Percentiles rank a stretch among this genome's conserved stretches.
These are phyloP conservation scores for Seladonia tumulorum DNA, from an alignment of 2,888 invertebrate species.

Conservation along the genomic window DNA sequence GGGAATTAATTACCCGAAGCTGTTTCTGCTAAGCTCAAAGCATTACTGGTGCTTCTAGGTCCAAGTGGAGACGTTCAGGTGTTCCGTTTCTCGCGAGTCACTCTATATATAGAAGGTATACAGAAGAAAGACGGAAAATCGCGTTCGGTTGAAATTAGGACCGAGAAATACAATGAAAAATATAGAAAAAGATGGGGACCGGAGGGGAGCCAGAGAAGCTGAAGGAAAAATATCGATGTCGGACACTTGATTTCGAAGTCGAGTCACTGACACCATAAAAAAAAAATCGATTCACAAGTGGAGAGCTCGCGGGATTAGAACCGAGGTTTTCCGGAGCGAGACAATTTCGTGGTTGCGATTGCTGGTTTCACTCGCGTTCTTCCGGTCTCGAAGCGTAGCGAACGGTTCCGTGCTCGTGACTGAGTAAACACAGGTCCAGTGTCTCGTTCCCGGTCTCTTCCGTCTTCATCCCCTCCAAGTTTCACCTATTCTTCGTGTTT, in stretches of 20 bases:
- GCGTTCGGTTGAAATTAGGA: not conserved
- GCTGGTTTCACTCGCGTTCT: constrained; percentile 32
- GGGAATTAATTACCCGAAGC: not conserved
- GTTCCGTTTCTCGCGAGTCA: constrained; percentile 6
- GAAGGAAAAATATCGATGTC: not conserved
- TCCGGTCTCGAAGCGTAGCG: constrained; percentile 39
- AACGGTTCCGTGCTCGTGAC: constrained; percentile 56
- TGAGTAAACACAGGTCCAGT: constrained; percentile 65
- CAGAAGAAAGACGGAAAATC: not conserved
- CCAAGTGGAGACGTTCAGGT: constrained; percentile 2
- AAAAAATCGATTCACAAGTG: constrained; percentile 10
- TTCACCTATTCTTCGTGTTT: not conserved
- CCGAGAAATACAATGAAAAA: not conserved
- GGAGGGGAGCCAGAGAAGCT: not conserved
- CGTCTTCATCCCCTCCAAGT: constrained; percentile 13
- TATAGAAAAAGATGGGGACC: not conserved
- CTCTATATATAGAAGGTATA: constrained; percentile 1
- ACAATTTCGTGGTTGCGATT: constrained; percentile 37
- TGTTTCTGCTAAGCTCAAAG: not conserved
- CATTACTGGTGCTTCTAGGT: not conserved
- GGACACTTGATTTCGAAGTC: not conserved
- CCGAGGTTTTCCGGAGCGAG: constrained; percentile 16
- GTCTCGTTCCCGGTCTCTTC: constrained; percentile 39
- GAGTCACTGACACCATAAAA: not conserved
- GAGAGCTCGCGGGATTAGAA: constrained; percentile 24